Percentiles rank a stretch among this genome's conserved stretches.
phyloP scores from a whole-genome alignment of 2,113 vertebrate species.

The Limnothrissa miodon region DNA sequence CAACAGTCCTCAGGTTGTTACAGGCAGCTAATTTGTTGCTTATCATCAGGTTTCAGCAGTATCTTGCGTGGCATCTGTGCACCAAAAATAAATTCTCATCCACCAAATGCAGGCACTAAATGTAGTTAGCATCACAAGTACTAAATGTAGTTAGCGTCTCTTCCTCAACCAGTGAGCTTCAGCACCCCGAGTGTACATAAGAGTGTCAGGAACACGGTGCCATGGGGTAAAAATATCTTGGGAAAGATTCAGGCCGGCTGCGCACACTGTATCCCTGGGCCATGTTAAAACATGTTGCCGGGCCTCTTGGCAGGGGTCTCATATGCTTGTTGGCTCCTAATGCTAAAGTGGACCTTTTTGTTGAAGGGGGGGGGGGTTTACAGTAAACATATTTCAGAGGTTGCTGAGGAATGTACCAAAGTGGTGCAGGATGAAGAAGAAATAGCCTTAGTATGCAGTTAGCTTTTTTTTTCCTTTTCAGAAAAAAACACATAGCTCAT shows the following conservation, averaged over 20 bases:
- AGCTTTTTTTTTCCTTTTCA: neutral
- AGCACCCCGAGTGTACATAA: constrained; percentile 4
- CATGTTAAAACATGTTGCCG: constrained; percentile 10
- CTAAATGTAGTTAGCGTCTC: neutral
- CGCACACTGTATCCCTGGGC: neutral
- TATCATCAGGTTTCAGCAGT: constrained; percentile 14
- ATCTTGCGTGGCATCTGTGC: neutral
- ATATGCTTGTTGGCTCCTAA: neutral
- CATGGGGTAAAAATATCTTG: constrained; percentile 31
- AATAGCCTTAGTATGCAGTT: neutral
- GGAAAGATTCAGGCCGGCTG: constrained; percentile 21
- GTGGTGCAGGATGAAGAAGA: neutral
- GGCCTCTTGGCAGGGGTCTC: constrained; percentile 1
- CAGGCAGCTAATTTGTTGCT: constrained; percentile 9
- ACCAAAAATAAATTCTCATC: neutral
- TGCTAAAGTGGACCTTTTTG: neutral
- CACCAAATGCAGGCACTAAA: neutral
- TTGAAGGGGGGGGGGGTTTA: neutral
- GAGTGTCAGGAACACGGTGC: constrained; percentile 23
- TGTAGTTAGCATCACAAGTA: neutral
- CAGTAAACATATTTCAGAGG: constrained; percentile 5
- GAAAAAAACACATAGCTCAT: constrained; percentile 13
- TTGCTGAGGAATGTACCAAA: constrained; percentile 1
- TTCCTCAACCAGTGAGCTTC: constrained; percentile 11
- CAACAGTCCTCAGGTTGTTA: neutral